Percentiles rank a stretch among this genome's conserved stretches.
Conservation (phyloP, 1,140 invertebrate genomes). For the Cepaea nemoralis region DNA sequence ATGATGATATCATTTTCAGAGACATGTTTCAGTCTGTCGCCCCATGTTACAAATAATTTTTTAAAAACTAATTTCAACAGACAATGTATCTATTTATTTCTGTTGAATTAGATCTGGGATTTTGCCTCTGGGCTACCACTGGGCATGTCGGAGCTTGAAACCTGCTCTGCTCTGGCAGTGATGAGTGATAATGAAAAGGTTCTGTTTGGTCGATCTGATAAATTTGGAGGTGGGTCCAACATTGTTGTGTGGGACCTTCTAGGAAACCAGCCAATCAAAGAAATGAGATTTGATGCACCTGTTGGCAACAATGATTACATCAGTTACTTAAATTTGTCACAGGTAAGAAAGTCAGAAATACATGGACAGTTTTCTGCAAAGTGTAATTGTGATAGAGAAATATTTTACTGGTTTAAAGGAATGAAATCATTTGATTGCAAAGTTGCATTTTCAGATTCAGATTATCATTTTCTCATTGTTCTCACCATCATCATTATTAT, state of each 20-base stretch:
- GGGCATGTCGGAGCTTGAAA: constrained; percentile 65
- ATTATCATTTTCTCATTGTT: too few species aligned
- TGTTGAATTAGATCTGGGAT: constrained; percentile 69
- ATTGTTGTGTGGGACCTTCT: constrained; percentile 70
- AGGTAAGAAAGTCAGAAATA: constrained; percentile 30
- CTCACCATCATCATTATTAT: too few species aligned
- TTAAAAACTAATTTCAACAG: too few species aligned
- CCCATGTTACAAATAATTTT: too few species aligned
- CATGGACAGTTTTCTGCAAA: background rate
- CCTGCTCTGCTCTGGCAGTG: constrained; percentile 69
- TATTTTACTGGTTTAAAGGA: too few species aligned
- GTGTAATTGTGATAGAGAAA: too few species aligned
- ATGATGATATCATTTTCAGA: too few species aligned
- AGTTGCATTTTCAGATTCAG: too few species aligned
- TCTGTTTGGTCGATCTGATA: constrained; percentile 68
- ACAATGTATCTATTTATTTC: background rate
- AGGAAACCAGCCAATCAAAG: constrained; percentile 68
- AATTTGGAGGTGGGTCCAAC: constrained; percentile 68
- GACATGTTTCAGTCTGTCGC: too few species aligned
- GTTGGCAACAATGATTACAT: constrained; percentile 70
- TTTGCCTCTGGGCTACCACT: constrained; percentile 68
- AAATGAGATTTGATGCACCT: constrained; percentile 67
- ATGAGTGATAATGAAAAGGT: constrained; percentile 68
- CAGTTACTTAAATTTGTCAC: constrained; percentile 65
- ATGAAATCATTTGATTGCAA: too few species aligned